phyloP scores from a whole-genome alignment of 2,113 vertebrate species.

The Fukomys damarensis region DNA sequence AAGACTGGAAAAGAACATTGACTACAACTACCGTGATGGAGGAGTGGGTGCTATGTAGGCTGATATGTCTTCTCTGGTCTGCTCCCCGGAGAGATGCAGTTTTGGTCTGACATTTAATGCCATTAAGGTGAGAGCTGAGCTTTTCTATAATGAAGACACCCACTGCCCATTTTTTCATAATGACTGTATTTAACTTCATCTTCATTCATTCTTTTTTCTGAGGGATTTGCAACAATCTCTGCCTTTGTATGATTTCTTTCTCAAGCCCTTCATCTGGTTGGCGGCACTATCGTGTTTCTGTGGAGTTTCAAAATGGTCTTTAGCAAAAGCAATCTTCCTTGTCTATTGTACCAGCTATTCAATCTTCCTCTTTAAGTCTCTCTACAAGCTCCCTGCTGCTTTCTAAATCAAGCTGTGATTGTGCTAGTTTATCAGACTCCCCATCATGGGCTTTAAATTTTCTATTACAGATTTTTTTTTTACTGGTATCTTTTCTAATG shows the following conservation, averaged over 20 bases:
- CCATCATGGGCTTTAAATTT: slow-evolving; percentile 67
- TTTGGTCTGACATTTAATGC: background rate
- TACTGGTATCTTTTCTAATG: slow-evolving; percentile 18
- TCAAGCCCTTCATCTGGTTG: slow-evolving; percentile 1
- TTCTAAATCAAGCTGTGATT: slow-evolving; percentile 78
- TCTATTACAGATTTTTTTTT: slow-evolving; percentile 34
- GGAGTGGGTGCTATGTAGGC: background rate
- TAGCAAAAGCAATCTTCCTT: slow-evolving; percentile 75
- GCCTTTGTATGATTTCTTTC: background rate
- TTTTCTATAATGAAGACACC: slow-evolving; percentile 19
- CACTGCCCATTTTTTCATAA: slow-evolving; percentile 13
- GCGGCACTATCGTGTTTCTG: slow-evolving; percentile 28
- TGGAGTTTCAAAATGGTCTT: slow-evolving; percentile 60
- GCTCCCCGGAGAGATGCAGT: background rate
- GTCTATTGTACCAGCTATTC: slow-evolving; percentile 53
- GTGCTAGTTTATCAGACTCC: slow-evolving; percentile 68
- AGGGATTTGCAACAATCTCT: background rate
- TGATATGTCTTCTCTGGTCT: background rate
- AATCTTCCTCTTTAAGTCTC: slow-evolving; percentile 65
- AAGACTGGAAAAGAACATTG: background rate
- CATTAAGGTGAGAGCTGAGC: background rate
- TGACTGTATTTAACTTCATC: background rate
- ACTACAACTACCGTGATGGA: background rate
- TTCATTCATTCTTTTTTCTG: background rate
- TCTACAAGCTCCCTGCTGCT: slow-evolving; percentile 66